Evolutionary conservation across 2,888 invertebrate genomes (phyloP).

Genomic region (Caenorhabditis becei): DNA sequence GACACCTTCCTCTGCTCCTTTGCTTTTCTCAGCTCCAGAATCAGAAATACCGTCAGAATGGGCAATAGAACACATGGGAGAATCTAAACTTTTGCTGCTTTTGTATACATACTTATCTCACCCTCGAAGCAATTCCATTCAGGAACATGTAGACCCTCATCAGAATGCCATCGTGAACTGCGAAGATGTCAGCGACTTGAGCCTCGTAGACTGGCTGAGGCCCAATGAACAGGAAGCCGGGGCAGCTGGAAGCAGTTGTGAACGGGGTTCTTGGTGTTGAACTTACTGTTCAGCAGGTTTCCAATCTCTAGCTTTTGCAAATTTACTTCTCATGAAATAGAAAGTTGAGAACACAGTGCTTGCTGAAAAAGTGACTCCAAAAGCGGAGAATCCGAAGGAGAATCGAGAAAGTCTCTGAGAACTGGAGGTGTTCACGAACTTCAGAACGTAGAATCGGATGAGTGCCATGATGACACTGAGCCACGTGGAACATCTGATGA

Average conservation of each 20-base stretch:
- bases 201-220: neutral
- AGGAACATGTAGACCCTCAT: neutral
- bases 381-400: neutral
- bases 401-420: neutral
- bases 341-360: neutral
- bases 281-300: neutral
- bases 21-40: neutral
- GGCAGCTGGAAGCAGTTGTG: neutral
- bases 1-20: neutral
- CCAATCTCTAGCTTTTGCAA: neutral
- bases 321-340: neutral
- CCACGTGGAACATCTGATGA: slow-evolving; percentile 18
- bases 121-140: neutral
- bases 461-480: slow-evolving; percentile 30
- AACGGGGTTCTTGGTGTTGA: neutral
- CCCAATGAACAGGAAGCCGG: neutral
- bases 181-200: neutral
- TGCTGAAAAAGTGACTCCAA: neutral
- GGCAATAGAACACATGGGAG: neutral
- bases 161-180: neutral
- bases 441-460: slow-evolving; percentile 13
- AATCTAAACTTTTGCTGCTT: neutral
- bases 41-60: neutral
- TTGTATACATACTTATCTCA: neutral
- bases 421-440: neutral